phyloP scores from a whole-genome alignment of 2,797 vertebrate genomes.

The Octomys mimax region DNA sequence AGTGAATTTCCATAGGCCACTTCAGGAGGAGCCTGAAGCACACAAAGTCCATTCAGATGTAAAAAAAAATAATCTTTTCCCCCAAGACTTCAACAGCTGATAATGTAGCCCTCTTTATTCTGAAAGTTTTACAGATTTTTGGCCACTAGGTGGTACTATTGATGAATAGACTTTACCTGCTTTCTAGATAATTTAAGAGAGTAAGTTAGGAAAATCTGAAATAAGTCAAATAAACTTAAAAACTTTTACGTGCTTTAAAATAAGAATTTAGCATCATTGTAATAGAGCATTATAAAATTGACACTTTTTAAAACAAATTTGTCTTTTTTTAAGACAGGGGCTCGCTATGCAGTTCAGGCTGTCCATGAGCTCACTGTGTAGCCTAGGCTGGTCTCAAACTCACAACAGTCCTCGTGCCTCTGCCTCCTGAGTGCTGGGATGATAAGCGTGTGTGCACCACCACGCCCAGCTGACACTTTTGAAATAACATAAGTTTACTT shows the following conservation, averaged over 20 bases:
- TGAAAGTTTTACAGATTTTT: background rate
- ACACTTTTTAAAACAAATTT: no score
- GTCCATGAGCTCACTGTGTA: no score
- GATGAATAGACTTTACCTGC: background rate
- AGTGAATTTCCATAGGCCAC: background rate
- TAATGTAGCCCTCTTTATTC: background rate
- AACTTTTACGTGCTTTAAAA: conserved; percentile 39
- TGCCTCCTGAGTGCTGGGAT: no score
- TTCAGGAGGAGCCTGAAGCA: conserved; percentile 52
- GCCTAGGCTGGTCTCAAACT: no score
- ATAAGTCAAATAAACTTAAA: conserved; percentile 34
- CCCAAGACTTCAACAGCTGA: background rate
- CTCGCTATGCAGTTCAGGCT: no score
- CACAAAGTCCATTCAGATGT: conserved; percentile 43
- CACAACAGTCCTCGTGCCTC: no score
- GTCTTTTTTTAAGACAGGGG: no score
- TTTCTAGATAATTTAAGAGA: conserved; percentile 46
- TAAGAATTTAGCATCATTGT: conserved; percentile 28
- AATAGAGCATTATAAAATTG: background rate
- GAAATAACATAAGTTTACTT: conserved; percentile 6
- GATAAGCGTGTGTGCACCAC: no score
- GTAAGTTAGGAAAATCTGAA: conserved; percentile 45
- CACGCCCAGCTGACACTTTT: background rate
- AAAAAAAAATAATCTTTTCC: conserved; percentile 28
- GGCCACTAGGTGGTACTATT: conserved; percentile 86